A percentile compares a stretch with the other conserved stretches of the same genome.
phyloP scores from a whole-genome alignment of 2,113 vertebrate genomes.

The Amazona vittata region DNA sequence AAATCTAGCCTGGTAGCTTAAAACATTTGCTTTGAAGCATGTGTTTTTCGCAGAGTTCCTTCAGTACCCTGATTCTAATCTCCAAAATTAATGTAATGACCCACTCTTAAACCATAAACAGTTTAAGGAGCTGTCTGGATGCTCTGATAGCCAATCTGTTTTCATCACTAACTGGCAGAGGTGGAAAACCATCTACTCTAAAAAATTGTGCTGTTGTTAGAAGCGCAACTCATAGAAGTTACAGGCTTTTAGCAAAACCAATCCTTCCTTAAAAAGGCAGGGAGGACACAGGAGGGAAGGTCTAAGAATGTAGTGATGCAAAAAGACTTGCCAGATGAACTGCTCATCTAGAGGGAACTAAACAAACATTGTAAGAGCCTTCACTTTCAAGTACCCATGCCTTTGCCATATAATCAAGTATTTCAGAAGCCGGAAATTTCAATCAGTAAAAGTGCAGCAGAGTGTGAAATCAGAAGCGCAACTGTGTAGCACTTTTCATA shows the following conservation, averaged over 20 bases:
- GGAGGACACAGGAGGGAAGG: neutral
- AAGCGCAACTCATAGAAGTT: neutral
- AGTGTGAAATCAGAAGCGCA: neutral
- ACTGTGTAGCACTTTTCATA: fast-evolving
- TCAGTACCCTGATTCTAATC: neutral
- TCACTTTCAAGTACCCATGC: neutral
- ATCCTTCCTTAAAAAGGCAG: neutral
- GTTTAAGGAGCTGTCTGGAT: neutral
- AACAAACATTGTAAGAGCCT: neutral
- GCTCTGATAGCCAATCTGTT: neutral
- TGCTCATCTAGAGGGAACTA: neutral
- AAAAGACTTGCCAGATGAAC: neutral
- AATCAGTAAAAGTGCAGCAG: neutral
- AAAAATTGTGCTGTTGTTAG: neutral
- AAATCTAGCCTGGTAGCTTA: neutral
- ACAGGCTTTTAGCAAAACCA: neutral
- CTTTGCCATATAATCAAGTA: neutral
- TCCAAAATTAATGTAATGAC: neutral
- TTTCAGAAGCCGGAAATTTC: neutral
- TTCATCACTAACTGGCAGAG: neutral
- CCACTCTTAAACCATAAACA: neutral
- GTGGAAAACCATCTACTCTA: neutral
- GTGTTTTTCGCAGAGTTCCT: neutral
- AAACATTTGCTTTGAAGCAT: neutral
- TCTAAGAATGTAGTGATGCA: neutral